Evolutionary conservation across 2,888 invertebrate species (phyloP).

Genomic region (Polyploca ridens): DNA sequence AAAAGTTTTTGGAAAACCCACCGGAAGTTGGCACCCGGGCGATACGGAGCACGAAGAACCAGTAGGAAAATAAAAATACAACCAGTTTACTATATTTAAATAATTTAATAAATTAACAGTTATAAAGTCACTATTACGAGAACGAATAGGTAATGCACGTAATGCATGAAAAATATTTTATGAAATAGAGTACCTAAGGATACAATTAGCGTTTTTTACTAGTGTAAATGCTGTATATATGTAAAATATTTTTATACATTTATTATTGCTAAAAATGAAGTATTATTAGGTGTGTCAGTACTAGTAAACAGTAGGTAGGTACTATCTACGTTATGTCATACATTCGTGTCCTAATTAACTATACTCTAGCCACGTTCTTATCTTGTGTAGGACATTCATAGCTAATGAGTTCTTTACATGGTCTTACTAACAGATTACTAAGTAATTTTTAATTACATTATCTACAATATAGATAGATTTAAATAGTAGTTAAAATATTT

Average conservation of each 20-base stretch:
- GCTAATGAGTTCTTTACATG: background rate
- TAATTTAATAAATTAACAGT: constrained; percentile 49
- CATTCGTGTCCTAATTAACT: background rate
- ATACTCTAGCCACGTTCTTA: background rate
- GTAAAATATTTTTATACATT: background rate
- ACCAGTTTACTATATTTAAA: constrained; percentile 18
- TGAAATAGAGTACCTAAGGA: background rate
- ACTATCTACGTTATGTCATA: background rate
- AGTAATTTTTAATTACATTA: too few relatives aligned
- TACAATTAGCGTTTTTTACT: background rate
- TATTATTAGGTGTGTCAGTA: background rate
- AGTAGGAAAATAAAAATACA: background rate
- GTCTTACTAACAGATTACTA: too few relatives aligned
- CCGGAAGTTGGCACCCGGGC: too few relatives aligned
- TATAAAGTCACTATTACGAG: constrained; percentile 31
- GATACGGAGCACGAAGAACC: background rate
- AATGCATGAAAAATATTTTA: constrained; percentile 24
- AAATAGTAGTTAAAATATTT: background rate
- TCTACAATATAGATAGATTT: too few relatives aligned
- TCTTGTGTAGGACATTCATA: background rate
- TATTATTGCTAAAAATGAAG: constrained; percentile 1
- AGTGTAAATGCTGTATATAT: background rate
- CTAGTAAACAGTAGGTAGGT: background rate
- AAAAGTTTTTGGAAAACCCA: too few relatives aligned
- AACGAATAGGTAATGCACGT: constrained; percentile 33